Evolutionary conservation across 2,113 vertebrate genomes (phyloP).

Genomic region (Carlito syrichta): DNA sequence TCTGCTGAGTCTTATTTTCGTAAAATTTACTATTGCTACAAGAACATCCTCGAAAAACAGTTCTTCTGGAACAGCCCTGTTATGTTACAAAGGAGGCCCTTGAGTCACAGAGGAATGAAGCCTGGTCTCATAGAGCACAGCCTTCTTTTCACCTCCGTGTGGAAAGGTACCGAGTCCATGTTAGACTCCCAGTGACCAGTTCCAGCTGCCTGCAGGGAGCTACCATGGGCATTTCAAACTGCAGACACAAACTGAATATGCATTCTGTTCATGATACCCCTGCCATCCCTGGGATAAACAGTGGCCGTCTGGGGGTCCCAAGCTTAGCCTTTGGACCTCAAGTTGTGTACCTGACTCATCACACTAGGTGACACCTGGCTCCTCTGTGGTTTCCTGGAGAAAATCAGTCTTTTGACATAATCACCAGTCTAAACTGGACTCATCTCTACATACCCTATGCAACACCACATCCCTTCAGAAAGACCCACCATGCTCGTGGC

Average conservation of each 20-base stretch:
- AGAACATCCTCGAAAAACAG: neutral
- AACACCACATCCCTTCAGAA: neutral
- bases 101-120: neutral
- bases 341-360: neutral
- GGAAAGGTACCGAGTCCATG: neutral
- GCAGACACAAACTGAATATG: neutral
- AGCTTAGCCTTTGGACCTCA: neutral
- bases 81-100: neutral
- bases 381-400: neutral
- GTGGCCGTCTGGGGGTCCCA: neutral
- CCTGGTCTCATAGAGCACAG: neutral
- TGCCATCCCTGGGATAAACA: rapidly evolving
- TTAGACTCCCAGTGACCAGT: too few species aligned
- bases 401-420: neutral
- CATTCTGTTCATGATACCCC: neutral
- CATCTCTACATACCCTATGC: neutral
- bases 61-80: neutral
- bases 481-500: rapidly evolving
- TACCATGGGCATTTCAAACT: neutral
- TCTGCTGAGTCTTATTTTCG: neutral
- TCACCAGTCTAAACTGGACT: neutral
- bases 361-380: neutral
- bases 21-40: neutral
- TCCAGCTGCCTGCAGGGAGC: neutral
- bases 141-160: neutral